phyloP scores from a whole-genome alignment of 1,140 invertebrate genomes.

The Mizuhopecten yessoensis region DNA sequence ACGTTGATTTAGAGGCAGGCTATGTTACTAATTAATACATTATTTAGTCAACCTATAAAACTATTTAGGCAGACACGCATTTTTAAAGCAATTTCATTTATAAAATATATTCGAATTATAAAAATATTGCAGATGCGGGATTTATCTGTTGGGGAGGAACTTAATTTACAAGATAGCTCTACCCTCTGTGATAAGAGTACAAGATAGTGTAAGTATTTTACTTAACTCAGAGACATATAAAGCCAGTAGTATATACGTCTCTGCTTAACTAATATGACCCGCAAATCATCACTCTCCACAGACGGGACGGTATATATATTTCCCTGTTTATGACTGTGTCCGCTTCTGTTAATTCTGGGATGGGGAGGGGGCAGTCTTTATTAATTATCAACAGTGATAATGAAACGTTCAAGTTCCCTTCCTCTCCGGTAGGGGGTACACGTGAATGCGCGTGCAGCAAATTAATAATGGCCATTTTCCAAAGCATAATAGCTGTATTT shows the following conservation, averaged over 20 bases:
- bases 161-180: neutral
- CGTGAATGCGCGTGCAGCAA: slow-evolving; percentile 24
- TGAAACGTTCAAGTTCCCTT: slow-evolving; percentile 23
- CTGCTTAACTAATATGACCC: no score
- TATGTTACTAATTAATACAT: no score
- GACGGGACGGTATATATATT: neutral
- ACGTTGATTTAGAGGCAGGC: no score
- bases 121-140: no score
- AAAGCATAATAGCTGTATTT: slow-evolving; percentile 7
- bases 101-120: no score
- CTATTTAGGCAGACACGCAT: no score
- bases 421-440: neutral
- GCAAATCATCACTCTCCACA: no score
- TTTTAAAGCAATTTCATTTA: no score
- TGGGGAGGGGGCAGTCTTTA: slow-evolving; percentile 1
- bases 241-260: no score
- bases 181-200: neutral
- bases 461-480: slow-evolving; percentile 16
- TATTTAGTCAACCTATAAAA: no score
- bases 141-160: no score
- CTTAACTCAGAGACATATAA: no score
- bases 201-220: neutral
- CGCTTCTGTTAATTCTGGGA: neutral
- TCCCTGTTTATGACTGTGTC: neutral
- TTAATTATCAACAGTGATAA: slow-evolving; percentile 20